A percentile compares a stretch with the other conserved stretches of the same genome.
phyloP scores from a whole-genome alignment of 2,113 vertebrate species.

The Microcebus lehilahytsara region DNA sequence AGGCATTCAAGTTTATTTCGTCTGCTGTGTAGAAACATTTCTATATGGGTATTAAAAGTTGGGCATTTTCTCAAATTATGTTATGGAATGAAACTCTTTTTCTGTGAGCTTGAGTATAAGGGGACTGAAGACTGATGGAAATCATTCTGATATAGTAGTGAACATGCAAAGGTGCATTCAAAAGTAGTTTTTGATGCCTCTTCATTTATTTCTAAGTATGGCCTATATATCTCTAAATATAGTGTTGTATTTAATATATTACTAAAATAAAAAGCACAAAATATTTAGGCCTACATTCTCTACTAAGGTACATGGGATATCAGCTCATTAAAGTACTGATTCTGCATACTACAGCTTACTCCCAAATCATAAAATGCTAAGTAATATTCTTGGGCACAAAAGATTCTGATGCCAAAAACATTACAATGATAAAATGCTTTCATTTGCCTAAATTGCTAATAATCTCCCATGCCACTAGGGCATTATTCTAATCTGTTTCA shows the following conservation, averaged over 20 bases:
- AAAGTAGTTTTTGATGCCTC: neutral
- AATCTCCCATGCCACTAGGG: neutral
- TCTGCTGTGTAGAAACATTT: neutral
- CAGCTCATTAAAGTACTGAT: neutral
- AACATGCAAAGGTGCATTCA: neutral
- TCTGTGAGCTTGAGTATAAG: neutral
- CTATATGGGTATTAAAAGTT: neutral
- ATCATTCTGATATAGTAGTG: neutral
- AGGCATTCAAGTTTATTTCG: neutral
- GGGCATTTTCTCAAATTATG: neutral
- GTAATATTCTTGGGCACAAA: neutral
- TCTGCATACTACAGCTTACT: neutral
- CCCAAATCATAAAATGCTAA: neutral
- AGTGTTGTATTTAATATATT: neutral
- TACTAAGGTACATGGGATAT: neutral
- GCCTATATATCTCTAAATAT: slow-evolving; percentile 12
- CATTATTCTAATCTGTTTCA: neutral
- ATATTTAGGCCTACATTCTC: neutral
- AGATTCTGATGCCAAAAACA: neutral
- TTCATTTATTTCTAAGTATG: slow-evolving; percentile 1
- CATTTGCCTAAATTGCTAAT: neutral
- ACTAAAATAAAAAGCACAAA: neutral
- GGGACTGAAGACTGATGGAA: neutral
- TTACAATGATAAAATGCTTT: neutral
- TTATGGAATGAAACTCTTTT: neutral